phyloP scores from a whole-genome alignment of 2,888 invertebrate species.

The Chloroclysta siterata region DNA sequence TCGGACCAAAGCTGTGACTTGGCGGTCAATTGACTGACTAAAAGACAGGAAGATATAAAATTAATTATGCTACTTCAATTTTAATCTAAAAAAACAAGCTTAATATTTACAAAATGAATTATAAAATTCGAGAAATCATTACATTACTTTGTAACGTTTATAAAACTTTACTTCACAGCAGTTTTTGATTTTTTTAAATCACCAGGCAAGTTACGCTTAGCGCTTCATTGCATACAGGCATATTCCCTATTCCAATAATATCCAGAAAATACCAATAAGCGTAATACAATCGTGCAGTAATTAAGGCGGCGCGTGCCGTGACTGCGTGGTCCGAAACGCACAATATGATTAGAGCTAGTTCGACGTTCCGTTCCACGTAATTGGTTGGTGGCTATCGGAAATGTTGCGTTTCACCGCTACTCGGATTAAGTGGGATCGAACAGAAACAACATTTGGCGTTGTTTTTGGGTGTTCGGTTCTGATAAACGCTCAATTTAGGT shows the following conservation, averaged over 20 bases:
- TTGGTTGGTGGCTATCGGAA: constrained; percentile 25
- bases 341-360: constrained; percentile 26
- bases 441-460: constrained; percentile 6
- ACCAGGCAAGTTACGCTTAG: not conserved
- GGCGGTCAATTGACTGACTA: no score
- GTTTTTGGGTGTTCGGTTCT: constrained; percentile 12
- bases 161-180: no score
- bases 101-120: no score
- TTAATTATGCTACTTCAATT: no score
- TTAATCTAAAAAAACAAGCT: no score
- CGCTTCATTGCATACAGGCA: not conserved
- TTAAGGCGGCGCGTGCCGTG: constrained; percentile 32
- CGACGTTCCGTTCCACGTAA: constrained; percentile 28
- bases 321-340: constrained; percentile 32
- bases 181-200: no score
- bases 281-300: constrained; percentile 22
- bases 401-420: constrained; percentile 14
- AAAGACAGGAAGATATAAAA: no score
- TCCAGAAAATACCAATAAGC: constrained; percentile 18
- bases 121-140: no score
- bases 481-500: not conserved
- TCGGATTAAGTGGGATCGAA: constrained; percentile 12
- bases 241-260: not conserved
- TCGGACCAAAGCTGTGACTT: no score
- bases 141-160: no score